phyloP scores from a whole-genome alignment of 1,140 invertebrate genomes.

The Drosophila asahinai region DNA sequence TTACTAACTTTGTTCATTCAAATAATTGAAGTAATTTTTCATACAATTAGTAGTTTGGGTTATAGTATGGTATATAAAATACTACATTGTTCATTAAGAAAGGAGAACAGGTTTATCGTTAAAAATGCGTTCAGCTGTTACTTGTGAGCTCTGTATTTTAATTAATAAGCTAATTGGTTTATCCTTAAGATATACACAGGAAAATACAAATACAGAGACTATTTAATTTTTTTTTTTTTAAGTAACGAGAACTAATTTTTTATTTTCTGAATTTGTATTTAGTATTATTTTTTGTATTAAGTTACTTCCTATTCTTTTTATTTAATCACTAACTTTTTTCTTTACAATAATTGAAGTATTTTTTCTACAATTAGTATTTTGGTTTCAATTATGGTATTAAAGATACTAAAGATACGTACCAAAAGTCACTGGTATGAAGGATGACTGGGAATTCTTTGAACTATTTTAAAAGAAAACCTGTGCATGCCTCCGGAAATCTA shows the following conservation, averaged over 20 bases:
- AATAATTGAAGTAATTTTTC: no score
- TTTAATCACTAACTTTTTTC: neutral
- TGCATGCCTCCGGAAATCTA: conserved; percentile 9
- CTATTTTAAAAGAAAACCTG: conserved; percentile 1
- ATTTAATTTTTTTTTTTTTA: neutral
- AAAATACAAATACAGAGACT: no score
- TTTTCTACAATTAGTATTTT: neutral
- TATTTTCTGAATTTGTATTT: neutral
- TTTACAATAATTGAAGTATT: neutral
- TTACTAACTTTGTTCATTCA: neutral
- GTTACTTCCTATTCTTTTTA: no score
- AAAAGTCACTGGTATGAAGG: neutral
- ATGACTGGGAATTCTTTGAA: no score
- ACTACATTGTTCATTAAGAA: no score
- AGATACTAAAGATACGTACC: neutral
- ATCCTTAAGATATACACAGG: conserved; percentile 3
- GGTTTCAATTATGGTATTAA: neutral
- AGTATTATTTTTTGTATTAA: neutral
- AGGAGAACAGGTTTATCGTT: no score
- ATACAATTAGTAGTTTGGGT: neutral
- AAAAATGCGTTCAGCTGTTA: neutral
- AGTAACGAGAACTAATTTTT: neutral
- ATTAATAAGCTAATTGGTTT: neutral
- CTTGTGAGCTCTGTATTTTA: neutral
- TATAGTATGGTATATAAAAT: no score